These are phyloP conservation scores for Bruchidius siliquastri DNA, from an alignment of 2,888 invertebrate genomes.

Conservation along the genomic window DNA sequence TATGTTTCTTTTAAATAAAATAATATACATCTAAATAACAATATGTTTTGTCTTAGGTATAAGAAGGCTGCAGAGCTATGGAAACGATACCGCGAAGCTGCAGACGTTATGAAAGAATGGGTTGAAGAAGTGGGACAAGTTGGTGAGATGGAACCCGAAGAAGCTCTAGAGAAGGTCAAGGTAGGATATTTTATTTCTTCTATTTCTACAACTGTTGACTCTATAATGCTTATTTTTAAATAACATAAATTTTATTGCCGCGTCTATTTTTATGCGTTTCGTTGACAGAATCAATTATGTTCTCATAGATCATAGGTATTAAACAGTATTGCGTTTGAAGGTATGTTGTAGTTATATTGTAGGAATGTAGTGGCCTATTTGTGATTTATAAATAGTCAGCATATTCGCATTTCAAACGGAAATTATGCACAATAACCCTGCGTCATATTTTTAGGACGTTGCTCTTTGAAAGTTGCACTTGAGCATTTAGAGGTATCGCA, in stretches of 20 bases:
- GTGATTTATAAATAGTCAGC: neutral
- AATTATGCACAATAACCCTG: neutral
- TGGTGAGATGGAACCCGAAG: slow-evolving; percentile 65
- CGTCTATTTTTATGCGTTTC: too few species aligned
- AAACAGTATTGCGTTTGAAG: neutral
- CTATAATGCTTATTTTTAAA: too few species aligned
- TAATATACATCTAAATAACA: too few species aligned
- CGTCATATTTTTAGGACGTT: neutral
- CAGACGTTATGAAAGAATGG: slow-evolving; percentile 70
- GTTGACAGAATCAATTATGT: too few species aligned
- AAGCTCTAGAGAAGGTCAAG: slow-evolving; percentile 68
- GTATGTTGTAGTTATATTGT: neutral
- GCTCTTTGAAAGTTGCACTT: neutral
- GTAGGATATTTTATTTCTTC: slow-evolving; percentile 44
- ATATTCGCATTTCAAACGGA: neutral
- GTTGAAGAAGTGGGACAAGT: slow-evolving; percentile 56
- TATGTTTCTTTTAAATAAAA: too few species aligned
- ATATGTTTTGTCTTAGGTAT: slow-evolving; percentile 50
- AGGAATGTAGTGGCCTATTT: neutral
- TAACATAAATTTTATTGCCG: too few species aligned
- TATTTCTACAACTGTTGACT: too few species aligned
- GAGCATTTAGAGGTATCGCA: too few species aligned
- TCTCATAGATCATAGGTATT: too few species aligned
- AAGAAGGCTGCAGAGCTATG: slow-evolving; percentile 77
- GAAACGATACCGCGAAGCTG: slow-evolving; percentile 75